These are phyloP conservation scores for Pseudomyrmex flavicornis DNA, from an alignment of 1,140 invertebrate species.

Conservation along the genomic window DNA sequence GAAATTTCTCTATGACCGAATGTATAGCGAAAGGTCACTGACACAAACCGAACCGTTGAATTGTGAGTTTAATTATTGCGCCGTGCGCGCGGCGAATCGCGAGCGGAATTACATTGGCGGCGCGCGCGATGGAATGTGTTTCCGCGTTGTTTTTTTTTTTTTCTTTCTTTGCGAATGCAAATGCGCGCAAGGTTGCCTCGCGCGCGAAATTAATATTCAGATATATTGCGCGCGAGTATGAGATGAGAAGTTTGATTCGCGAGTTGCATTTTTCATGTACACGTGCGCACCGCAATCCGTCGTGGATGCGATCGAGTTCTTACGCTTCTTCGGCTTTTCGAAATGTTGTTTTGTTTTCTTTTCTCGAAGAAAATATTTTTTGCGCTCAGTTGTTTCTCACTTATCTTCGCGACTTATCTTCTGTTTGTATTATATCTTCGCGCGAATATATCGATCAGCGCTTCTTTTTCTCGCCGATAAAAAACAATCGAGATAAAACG, in stretches of 20 bases:
- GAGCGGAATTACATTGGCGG: conserved; percentile 18
- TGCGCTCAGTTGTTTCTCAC: not conserved
- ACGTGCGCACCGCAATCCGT: not conserved
- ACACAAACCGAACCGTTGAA: conserved; percentile 19
- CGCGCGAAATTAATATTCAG: conserved; percentile 6
- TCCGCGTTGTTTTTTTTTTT: conserved; percentile 16
- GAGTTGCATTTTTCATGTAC: not conserved
- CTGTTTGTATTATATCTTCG: not conserved
- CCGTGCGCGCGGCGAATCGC: conserved; percentile 6
- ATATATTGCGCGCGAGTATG: not conserved
- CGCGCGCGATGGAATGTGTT: conserved; percentile 18
- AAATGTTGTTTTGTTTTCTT: not conserved
- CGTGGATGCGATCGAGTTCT: no score
- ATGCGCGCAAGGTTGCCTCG: not conserved
- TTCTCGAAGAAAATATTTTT: not conserved
- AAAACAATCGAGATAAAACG: not conserved
- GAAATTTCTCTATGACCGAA: not conserved
- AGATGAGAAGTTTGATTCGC: not conserved
- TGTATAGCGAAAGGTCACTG: not conserved
- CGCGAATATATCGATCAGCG: not conserved
- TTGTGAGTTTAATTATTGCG: conserved; percentile 11
- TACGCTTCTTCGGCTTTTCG: not conserved
- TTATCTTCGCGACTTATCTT: not conserved
- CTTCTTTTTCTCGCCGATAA: not conserved
- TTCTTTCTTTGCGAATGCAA: not conserved